Percentiles rank a stretch among this genome's conserved stretches.
These are phyloP conservation scores for Cosmia trapezina DNA, from an alignment of 2,888 invertebrate genomes.

Conservation along the genomic window DNA sequence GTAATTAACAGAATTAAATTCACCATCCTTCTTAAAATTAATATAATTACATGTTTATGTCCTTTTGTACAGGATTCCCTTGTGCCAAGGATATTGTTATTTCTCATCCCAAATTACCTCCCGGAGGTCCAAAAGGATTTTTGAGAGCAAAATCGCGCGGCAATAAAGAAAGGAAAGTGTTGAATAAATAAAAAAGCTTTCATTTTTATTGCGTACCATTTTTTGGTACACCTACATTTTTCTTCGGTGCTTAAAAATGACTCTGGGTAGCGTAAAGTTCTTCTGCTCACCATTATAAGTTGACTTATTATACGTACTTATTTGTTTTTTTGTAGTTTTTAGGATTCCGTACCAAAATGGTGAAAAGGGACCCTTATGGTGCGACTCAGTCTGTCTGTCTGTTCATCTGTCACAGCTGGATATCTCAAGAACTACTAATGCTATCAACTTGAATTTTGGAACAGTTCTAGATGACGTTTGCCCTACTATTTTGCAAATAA, in stretches of 20 bases:
- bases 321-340: conserved; percentile 41
- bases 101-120: conserved; percentile 66
- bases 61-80: conserved; percentile 52
- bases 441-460: no score
- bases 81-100: conserved; percentile 61
- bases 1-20: conserved; percentile 67
- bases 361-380: no score
- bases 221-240: conserved; percentile 56
- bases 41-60: conserved; percentile 65
- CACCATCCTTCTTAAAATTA: conserved; percentile 57
- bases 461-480: no score
- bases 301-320: conserved; percentile 53
- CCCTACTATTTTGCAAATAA: no score
- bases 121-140: conserved; percentile 68
- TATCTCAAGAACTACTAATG: no score
- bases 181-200: conserved; percentile 68
- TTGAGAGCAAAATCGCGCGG: conserved; percentile 61
- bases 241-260: conserved; percentile 57
- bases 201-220: conserved; percentile 67
- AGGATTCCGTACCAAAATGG: no score
- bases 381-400: no score
- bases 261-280: conserved; percentile 48
- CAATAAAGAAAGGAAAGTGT: conserved; percentile 64
- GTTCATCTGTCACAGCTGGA: no score
- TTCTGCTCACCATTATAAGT: conserved; percentile 43